A percentile compares a stretch with the other conserved stretches of the same genome.
These are phyloP conservation scores for Lipophrys pholis DNA, from an alignment of 2,113 vertebrate genomes.

Conservation along the genomic window DNA sequence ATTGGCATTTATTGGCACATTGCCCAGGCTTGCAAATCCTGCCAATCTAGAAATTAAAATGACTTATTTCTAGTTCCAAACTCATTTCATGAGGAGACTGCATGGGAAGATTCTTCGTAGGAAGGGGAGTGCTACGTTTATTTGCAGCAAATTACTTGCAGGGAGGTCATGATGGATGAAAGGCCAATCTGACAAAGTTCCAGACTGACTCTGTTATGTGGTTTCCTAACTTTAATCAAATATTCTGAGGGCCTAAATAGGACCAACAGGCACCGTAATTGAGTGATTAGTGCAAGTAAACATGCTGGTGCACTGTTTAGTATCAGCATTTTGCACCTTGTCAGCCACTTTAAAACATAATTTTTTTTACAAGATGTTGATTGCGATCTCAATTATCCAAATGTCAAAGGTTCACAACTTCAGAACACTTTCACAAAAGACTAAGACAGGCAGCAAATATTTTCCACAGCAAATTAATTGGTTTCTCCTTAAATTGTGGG, in stretches of 20 bases:
- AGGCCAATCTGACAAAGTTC: neutral
- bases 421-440: too few relatives aligned
- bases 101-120: neutral
- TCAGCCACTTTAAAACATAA: neutral
- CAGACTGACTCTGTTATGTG: too few relatives aligned
- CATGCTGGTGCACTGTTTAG: neutral
- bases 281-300: too few relatives aligned
- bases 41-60: neutral
- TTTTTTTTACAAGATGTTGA: too few relatives aligned
- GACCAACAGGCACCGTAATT: too few relatives aligned
- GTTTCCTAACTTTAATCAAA: too few relatives aligned
- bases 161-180: neutral
- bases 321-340: neutral
- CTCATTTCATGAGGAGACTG: neutral
- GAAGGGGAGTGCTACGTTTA: neutral
- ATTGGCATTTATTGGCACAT: constrained; percentile 2
- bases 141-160: constrained; percentile 1
- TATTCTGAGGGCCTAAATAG: too few relatives aligned
- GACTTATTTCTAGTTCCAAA: neutral
- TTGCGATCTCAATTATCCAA: too few relatives aligned
- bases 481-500: neutral
- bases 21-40: neutral
- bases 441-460: too few relatives aligned
- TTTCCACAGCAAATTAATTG: neutral
- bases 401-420: too few relatives aligned